phyloP scores from a whole-genome alignment of 2,888 invertebrate genomes.

The Agonopterix subpropinquella region DNA sequence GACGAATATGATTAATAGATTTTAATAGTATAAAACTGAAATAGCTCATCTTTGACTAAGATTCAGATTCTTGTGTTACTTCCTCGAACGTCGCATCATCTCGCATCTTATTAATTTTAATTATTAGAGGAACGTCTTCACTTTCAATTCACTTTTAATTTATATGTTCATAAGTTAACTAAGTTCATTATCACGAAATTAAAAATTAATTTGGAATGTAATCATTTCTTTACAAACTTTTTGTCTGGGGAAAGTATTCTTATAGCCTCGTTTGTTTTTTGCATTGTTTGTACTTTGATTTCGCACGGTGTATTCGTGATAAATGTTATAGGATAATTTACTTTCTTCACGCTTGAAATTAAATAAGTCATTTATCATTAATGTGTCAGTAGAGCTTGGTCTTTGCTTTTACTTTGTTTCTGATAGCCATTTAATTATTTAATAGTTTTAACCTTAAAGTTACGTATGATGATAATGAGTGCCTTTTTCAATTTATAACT shows the following conservation, averaged over 20 bases:
- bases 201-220: constrained; percentile 23
- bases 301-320: constrained; percentile 35
- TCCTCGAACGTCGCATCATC: too few species aligned
- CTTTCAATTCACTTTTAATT: not conserved
- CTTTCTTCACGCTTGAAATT: constrained; percentile 36
- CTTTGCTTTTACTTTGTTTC: constrained; percentile 10
- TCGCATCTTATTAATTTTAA: too few species aligned
- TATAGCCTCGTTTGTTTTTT: constrained; percentile 20
- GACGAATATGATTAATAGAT: too few species aligned
- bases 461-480: too few species aligned
- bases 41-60: too few species aligned
- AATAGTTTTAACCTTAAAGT: constrained; percentile 4
- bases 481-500: too few species aligned
- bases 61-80: too few species aligned
- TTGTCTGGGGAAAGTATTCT: constrained; percentile 30
- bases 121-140: not conserved
- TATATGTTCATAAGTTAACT: not conserved
- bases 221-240: constrained; percentile 16
- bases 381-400: constrained; percentile 7
- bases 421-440: constrained; percentile 7
- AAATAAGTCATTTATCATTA: constrained; percentile 39
- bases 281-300: constrained; percentile 33
- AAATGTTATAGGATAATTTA: constrained; percentile 27
- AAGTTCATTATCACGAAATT: constrained; percentile 15
- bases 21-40: too few species aligned